Evolutionary conservation across 64 coral and sea anemone species (phyloP).

Genomic region (Cladopsammia gracilis): DNA sequence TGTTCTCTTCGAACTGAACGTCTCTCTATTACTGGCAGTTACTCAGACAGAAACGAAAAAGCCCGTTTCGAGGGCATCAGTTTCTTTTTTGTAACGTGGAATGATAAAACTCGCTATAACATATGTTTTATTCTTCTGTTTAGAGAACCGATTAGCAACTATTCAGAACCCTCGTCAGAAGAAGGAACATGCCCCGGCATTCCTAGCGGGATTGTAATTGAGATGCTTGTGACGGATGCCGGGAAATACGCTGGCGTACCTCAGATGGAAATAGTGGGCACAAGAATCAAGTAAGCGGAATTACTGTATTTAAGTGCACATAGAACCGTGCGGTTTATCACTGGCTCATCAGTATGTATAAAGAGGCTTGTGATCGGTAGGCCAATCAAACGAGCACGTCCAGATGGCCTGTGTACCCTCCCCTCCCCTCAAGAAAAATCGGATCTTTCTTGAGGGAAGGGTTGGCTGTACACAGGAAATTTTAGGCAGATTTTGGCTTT

Average conservation of each 20-base stretch:
- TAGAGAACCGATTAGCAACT: conserved; percentile 29
- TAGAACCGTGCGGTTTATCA: neutral
- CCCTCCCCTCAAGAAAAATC: too few species aligned
- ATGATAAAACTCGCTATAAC: neutral
- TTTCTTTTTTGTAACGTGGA: neutral
- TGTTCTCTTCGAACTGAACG: neutral
- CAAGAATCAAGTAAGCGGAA: conserved; percentile 68
- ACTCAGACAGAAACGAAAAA: neutral
- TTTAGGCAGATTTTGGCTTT: too few species aligned
- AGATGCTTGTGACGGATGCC: conserved; percentile 83
- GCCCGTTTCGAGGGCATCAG: too few species aligned
- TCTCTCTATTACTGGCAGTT: too few species aligned
- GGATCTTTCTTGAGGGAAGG: too few species aligned
- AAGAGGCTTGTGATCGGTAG: too few species aligned
- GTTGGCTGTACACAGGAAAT: too few species aligned
- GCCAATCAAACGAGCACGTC: too few species aligned
- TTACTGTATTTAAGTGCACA: too few species aligned
- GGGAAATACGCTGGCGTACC: conserved; percentile 75
- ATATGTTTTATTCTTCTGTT: neutral
- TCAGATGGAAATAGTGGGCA: conserved; percentile 88
- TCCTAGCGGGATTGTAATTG: conserved; percentile 59
- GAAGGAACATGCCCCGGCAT: conserved; percentile 68
- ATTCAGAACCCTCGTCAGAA: neutral
- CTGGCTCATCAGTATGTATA: too few species aligned
- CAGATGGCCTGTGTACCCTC: too few species aligned